Base-by-base conservation (phyloP, 2,113 vertebrate species). In the Poeciliopsis retropinna region DNA sequence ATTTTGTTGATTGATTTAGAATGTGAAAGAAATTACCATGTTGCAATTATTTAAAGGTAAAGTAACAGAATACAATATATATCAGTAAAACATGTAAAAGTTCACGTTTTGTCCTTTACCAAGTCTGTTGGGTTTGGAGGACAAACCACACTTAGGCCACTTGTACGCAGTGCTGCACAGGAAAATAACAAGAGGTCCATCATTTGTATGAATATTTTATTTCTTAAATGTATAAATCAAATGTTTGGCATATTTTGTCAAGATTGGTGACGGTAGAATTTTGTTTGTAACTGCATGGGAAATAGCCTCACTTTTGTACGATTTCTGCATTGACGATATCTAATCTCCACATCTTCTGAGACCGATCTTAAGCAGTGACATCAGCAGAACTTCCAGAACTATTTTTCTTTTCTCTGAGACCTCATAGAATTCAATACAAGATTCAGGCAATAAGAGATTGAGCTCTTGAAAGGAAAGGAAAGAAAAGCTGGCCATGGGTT, bases 261-360 rank as follows among this genome's bases (percentile, higher is more conserved):
- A 75, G 31, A 62, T 84, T 51, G 84, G 85, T 70, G 74, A 76
- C 76, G 74, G 75, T 68, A 68, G 54, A 70, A 71, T 82, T 68
- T 76, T n/a, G 8, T 73, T 67, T 71, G 73, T 34, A 68, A 75
- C 62, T 77, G 17, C 6, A 10, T 84, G 77, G 81, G 81, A 90
- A 73, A 73, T 89, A 85, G 82, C 80, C 81, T 88, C 82, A 82
- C 78, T 71, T 47, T 69, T 77, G 60, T 69, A 86, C 75, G 78
- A 74, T 72, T 85, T 84, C 80, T 12, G 19, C 68, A 90, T 76
- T 88, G 85, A 87, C 65, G 1, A 68, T 83, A 91, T 90, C 84
- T 87, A 72, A 80, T 75, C 79, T 75, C 73, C 72, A 75, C 74
- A 91, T 90, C 88, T 82, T 30, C 34, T 86, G 84, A 84, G 76